Conservation (phyloP, 1,140 invertebrate genomes). For the Drosophila kanapiae region DNA sequence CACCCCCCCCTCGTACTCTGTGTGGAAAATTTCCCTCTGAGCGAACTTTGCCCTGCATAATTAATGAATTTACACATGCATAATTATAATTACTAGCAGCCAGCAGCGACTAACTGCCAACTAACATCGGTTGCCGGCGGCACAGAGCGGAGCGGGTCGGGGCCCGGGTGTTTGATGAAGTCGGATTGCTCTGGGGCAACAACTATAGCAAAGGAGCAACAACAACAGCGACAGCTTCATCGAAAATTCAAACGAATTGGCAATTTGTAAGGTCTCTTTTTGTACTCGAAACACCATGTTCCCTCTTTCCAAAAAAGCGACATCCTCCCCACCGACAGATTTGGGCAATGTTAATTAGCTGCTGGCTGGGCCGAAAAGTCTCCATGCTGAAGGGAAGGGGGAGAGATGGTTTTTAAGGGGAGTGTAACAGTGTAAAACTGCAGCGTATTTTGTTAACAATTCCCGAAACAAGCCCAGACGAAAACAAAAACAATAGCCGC, state of each 20-base stretch:
- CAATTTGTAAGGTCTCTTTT: slow-evolving; percentile 32
- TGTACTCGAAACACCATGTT: slow-evolving; percentile 14
- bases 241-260: slow-evolving; percentile 49
- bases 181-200: slow-evolving; percentile 21
- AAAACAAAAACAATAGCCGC: slow-evolving; percentile 17
- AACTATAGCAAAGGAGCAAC: slow-evolving; percentile 19
- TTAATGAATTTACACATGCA: slow-evolving; percentile 51
- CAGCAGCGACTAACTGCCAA: slow-evolving; percentile 37
- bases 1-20: too few relatives aligned
- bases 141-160: too few relatives aligned
- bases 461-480: slow-evolving; percentile 37
- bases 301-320: neutral
- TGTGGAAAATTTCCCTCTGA: slow-evolving; percentile 24
- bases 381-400: neutral
- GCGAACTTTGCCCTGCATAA: slow-evolving; percentile 43
- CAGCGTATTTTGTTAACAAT: slow-evolving; percentile 65
- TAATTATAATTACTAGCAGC: slow-evolving; percentile 52
- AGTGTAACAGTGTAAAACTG: slow-evolving; percentile 50
- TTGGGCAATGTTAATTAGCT: slow-evolving; percentile 69
- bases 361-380: neutral
- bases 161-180: neutral
- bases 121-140: slow-evolving; percentile 11
- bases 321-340: slow-evolving; percentile 7
- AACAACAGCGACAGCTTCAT: slow-evolving; percentile 24
- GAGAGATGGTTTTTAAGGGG: slow-evolving; percentile 3